Evolutionary conservation across 2,113 vertebrate species (phyloP), one percentile per base, ranked within the genome.

Genomic region (Acanthochromis polyacanthus): DNA sequence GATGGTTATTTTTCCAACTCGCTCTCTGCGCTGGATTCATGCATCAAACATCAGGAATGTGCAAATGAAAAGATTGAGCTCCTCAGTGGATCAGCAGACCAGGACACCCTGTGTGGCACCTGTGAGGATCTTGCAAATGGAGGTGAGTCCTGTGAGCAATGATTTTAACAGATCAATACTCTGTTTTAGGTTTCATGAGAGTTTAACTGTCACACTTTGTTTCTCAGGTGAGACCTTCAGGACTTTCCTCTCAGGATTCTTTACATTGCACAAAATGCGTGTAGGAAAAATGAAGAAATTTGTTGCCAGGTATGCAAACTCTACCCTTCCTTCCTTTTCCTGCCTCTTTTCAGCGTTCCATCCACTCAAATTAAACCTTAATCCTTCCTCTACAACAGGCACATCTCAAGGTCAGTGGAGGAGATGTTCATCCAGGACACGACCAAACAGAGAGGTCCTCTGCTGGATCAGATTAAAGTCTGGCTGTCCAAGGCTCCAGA

Each of bases 21-120:
- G 1, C 80, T 63, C 0, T 94, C 94, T 10, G 78, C 82, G 0
- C n/a, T 56, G 9, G 75, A 88, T 3, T 1, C 38, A 14, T 95
- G 94, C 53, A 55, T 66, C 28, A 85, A 84, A 36, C 93, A 95
- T 45, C 83, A 79, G 2, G 16, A 80, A 8, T 95, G 94, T 36
- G 28, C 58, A 2, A 4, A 0, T 0, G 85, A 64, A 12, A 20
- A 85, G 52, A 50, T 52, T 0, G 70, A 5, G 10, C 53, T 92
- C 2, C 46, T 94, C 0, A 16, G 12, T 0, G 93, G 91, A 0
- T 77, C 89, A 0, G 0, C 17, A 5, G 65, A 51, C 70, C 80
- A 87, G 0, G 90, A 95, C 79, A 73, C 71, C 0, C 5, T 94
- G 50, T 95, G 95, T 45, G 81, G 80, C 56, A 56, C 88, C 25